These are phyloP conservation scores for Neodontobutis hainanensis DNA, from an alignment of 2,113 vertebrate species.

Conservation along the genomic window DNA sequence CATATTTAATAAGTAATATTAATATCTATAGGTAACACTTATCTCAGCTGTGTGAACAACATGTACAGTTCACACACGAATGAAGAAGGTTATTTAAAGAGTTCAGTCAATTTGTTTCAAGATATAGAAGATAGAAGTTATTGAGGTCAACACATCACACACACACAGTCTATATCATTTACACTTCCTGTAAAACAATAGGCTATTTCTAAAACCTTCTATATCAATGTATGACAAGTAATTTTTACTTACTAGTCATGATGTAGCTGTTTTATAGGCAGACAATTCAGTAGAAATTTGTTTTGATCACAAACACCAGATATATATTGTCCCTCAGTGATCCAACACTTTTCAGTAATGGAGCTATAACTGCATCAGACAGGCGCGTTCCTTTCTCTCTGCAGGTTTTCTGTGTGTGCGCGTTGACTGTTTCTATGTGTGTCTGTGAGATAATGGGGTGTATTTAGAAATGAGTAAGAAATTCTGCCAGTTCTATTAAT, in stretches of 20 bases:
- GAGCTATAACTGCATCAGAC: constrained; percentile 17
- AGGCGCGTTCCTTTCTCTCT: neutral
- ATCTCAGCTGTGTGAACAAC: neutral
- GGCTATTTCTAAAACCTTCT: neutral
- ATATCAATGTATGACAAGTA: constrained; percentile 1
- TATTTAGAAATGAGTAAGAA: neutral
- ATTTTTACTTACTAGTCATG: constrained; percentile 50
- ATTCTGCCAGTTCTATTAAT: too few relatives aligned
- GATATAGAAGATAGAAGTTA: too few relatives aligned
- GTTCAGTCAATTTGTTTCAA: too few relatives aligned
- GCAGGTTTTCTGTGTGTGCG: neutral
- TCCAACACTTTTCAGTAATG: constrained; percentile 13
- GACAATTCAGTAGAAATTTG: constrained; percentile 2
- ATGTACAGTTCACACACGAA: neutral
- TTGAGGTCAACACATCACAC: too few relatives aligned
- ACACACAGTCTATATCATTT: too few relatives aligned
- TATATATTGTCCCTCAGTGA: constrained; percentile 1
- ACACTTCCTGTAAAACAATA: too few relatives aligned
- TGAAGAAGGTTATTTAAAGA: neutral
- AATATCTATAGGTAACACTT: constrained; percentile 30
- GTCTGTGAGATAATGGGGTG: neutral
- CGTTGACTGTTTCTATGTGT: neutral
- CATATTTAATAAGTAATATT: too few relatives aligned
- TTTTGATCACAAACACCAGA: constrained; percentile 1
- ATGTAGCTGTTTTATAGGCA: constrained; percentile 3